Base-by-base conservation (phyloP, 2,888 invertebrate genomes). In the Agrotis segetum region DNA sequence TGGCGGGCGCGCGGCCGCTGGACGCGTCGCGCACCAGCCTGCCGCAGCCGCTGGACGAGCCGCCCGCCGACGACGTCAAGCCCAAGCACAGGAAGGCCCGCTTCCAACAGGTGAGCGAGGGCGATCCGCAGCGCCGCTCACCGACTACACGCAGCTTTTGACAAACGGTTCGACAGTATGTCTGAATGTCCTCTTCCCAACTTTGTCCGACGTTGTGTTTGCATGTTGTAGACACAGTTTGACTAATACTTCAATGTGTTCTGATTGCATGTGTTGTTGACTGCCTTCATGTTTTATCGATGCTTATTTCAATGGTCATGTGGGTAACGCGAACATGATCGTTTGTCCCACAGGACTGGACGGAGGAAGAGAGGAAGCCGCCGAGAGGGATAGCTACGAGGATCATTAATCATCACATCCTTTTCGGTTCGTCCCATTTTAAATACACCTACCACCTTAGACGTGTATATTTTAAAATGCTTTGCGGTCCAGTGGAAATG, bases 1-100 rank as follows among this genome's bases (percentile, higher is more conserved):
- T 90, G 81, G 84, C 88, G 61, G 63, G 71, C 34, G 67, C 59
- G 81, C 77, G 82, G n/a, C 79, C 94, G 86, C 85, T 95, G 83
- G 88, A 96, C 91, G 90, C 92, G 83, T 90, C 96, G 86, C 91
- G 96, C 89, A 81, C 92, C 91, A 92, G 96, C 89, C 88, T 96
- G 88, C 90, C 94, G 87, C 93, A 94, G 91, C 88, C 89, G 84
- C 83, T 92, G 82, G 89, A 96, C 82, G 91, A 94, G 88, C 88
- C 94, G 82, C 83, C 97, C 87, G 34, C 76, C 73, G 95, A 95
- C 82, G 96, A 96, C 86, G 85, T 93, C 89, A 95, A 94, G 94
- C 98, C 98, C 89, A 98, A 98, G 94, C 98, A 98, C 94, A 97
- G 98, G 89, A 98, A 98, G 96, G 98, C 98, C 84, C 97, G 98